Conservation (phyloP, 2,797 vertebrate species). For the Anisognathus igniventris region DNA sequence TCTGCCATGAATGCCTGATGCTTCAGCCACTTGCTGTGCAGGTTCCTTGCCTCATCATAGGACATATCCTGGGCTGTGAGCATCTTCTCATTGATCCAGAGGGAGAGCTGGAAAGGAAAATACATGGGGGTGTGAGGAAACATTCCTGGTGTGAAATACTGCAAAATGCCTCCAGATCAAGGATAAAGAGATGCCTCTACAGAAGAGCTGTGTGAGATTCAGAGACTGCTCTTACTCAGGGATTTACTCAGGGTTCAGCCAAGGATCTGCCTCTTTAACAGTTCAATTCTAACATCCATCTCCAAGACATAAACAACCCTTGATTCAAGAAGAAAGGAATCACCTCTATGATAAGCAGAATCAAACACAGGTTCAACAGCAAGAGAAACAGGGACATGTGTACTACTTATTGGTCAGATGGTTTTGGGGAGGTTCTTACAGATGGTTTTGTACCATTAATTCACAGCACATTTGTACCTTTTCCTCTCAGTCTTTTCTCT, state of each 20-base stretch:
- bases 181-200: not conserved
- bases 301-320: not conserved
- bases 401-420: not conserved
- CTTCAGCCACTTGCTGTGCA: conserved; percentile 98
- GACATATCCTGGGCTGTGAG: conserved; percentile 98
- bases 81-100: conserved; percentile 99
- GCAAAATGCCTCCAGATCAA: not conserved
- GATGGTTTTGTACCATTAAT: not conserved
- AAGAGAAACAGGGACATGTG: not conserved
- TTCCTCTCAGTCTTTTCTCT: not conserved
- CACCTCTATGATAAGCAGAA: not conserved
- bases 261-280: not conserved
- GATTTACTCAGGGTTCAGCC: not conserved
- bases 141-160: not conserved
- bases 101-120: conserved; percentile 78
- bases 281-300: not conserved
- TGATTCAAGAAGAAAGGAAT: not conserved
- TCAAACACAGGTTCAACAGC: not conserved
- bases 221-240: not conserved
- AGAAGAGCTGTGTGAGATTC: not conserved
- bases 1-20: conserved; percentile 98
- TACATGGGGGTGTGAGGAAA: not conserved
- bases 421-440: not conserved
- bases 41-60: conserved; percentile 95
- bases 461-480: not conserved